phyloP scores from a whole-genome alignment of 2,888 invertebrate genomes.

The Tolmerus cingulatus region DNA sequence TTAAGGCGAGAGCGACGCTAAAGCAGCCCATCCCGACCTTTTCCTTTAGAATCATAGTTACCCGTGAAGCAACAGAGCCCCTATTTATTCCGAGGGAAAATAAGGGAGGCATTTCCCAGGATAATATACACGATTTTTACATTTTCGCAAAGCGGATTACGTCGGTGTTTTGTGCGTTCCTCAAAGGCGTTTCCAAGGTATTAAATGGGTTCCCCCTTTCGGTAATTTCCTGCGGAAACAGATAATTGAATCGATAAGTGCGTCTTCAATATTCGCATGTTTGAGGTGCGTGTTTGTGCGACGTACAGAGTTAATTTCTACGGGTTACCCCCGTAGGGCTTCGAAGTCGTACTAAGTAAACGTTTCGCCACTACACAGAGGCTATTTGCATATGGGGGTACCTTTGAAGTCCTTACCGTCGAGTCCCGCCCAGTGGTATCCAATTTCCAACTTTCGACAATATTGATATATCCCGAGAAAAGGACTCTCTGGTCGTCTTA shows the following conservation, averaged over 20 bases:
- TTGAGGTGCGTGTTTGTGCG: background rate
- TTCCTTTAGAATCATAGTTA: background rate
- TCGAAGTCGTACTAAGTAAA: background rate
- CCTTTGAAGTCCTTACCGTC: background rate
- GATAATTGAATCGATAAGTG: constrained; percentile 19
- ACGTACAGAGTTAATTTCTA: background rate
- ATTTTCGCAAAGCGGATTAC: constrained; percentile 27
- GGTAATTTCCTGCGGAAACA: background rate
- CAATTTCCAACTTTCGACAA: background rate
- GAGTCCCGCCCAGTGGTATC: background rate
- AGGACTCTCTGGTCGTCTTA: background rate
- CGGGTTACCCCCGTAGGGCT: background rate
- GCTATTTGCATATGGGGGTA: background rate
- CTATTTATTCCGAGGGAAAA: background rate
- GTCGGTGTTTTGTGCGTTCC: background rate
- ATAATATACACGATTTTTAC: constrained; percentile 17
- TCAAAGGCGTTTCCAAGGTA: background rate
- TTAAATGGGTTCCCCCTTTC: constrained; percentile 3
- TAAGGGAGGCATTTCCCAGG: background rate
- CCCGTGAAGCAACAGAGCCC: background rate
- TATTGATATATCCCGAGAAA: background rate
- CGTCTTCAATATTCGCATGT: background rate
- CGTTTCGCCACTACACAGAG: background rate
- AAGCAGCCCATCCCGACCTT: background rate
- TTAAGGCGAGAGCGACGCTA: background rate